Evolutionary conservation across 2,797 vertebrate species (phyloP), one percentile per base, ranked within the genome.

Genomic region (Bradypus variegatus): DNA sequence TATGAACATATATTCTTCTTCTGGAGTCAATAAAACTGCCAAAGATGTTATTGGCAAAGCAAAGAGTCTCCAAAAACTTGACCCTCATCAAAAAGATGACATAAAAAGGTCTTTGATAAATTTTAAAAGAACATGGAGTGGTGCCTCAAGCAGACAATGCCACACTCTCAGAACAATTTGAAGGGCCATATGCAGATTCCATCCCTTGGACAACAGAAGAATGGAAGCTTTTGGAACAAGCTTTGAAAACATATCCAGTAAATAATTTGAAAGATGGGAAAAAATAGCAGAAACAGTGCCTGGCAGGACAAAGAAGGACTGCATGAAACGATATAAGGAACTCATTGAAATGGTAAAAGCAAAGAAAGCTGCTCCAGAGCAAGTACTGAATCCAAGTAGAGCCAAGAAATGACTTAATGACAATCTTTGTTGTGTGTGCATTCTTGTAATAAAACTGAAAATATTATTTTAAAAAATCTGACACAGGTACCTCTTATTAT

Each of bases 101-200:
- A 98, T 99, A 86, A 99, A 99, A 99, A 99, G 94, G 99, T 99
- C 10, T 99, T 99, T 97, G 99, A 99, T 96, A 99, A 99, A 97
- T 99, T 99, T 96, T 99, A 96, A 99, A 99, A 96, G 99, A 99
- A 90, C 98, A 99, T 23, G 95, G 97, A 9, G 97, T 96, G 0
- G 99, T 73, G 18, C 48, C 85, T 58, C 50, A 84, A 41, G 23
- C 41, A 41, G 41, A 41, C 41, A 41, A 41, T 41, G 41, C 41
- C 41, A 41, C 41, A 41, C 41, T 7, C 41, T 41, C 41, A 41
- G 41, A 41, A 88, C 10, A 75, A 64, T 69, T 90, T 89, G 83
- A 90, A 97, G 98, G 97, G 53, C 98, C 98, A 60, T 91, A 96
- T 94, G 97, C 97, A 55, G 98, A 98, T 65, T 97, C 97, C 45